Base-by-base conservation (phyloP, 2,888 invertebrate species). In the Orchesella flavescens region DNA sequence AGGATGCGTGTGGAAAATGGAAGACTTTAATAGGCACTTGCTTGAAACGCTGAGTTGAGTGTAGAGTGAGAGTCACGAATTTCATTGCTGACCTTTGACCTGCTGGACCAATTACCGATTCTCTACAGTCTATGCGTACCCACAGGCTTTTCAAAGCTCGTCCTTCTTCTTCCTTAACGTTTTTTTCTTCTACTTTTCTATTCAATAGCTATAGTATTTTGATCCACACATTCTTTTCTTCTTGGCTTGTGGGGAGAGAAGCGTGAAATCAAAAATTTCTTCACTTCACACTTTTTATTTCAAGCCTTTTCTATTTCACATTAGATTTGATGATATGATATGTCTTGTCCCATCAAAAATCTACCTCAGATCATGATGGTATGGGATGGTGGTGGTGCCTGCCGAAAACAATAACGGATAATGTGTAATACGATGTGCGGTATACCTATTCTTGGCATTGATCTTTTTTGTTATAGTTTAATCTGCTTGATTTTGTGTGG, bases 241-340 rank as follows among this genome's bases (percentile, higher is more conserved):
- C 72, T 65, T 79, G 72, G 72, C 65, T 79, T 79, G 73, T 73
- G 73, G 79, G 72, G 82, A 87, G 86, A 86, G 86, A n/a, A n/a
- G 86, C 87, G 82, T 87, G 87, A 87, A 87, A 87, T 87, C 81
- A 77, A 73, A 86, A 87, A 87, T 87, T 85, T 85, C 86, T 87
- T 87, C 87, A 86, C 86, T 84, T 85, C 86, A 77, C 77, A 77
- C 77, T 77, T 69, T 74, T 77, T 84, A 68, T 65, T 73, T 63
- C 71, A 63, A 71, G 53, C 53, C 34, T 53, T 78, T 63, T n/a
- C n/a, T n/a, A n/a, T n/a, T n/a, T n/a, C n/a, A n/a, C n/a, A n/a
- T n/a, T n/a, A n/a, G n/a, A n/a, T n/a, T n/a, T n/a, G n/a, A n/a
- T n/a, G n/a, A n/a, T n/a, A n/a, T n/a, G n/a, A n/a, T n/a, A n/a